A percentile compares a stretch with the other conserved stretches of the same genome.
These are phyloP conservation scores for Hyppa rectilinea DNA, from an alignment of 2,888 invertebrate species.

Conservation along the genomic window DNA sequence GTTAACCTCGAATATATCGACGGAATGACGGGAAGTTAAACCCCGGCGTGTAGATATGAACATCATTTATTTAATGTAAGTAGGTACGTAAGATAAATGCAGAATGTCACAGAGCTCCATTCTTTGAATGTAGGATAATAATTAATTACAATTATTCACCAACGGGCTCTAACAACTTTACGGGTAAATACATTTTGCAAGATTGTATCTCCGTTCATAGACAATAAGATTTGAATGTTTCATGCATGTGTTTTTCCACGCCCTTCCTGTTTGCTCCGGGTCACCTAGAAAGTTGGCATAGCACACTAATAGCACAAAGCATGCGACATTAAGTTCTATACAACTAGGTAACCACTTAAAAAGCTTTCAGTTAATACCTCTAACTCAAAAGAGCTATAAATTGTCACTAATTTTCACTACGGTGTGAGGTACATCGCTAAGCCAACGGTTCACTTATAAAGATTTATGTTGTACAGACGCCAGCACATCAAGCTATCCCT, in stretches of 20 bases:
- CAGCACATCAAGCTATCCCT: too few species aligned
- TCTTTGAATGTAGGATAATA: conserved; percentile 44
- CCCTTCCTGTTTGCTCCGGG: conserved; percentile 46
- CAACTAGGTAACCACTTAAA: conserved; percentile 28
- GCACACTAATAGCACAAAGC: conserved; percentile 50
- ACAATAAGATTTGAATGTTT: conserved; percentile 57
- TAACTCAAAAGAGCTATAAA: conserved; percentile 33
- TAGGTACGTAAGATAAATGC: conserved; percentile 27
- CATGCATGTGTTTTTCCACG: conserved; percentile 49
- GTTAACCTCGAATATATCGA: conserved; percentile 29
- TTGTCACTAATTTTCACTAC: conserved; percentile 33
- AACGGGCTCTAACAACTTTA: conserved; percentile 57
- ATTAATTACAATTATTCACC: conserved; percentile 53
- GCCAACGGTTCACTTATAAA: conserved; percentile 16
- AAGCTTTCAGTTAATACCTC: conserved; percentile 35
- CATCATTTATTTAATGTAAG: conserved; percentile 33
- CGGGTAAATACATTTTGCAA: conserved; percentile 41
- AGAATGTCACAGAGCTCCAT: conserved; percentile 44
- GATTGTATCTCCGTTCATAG: conserved; percentile 42
- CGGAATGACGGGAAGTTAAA: conserved; percentile 13
- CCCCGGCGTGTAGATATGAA: conserved; percentile 3
- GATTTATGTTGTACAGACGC: conserved; percentile 1
- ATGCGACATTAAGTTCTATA: conserved; percentile 42
- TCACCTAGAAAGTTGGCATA: conserved; percentile 66
- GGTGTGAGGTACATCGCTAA: conserved; percentile 18